Evolutionary conservation across 53 echinoderm and acorn worm species (phyloP).

Genomic region (Apostichopus leukothele): DNA sequence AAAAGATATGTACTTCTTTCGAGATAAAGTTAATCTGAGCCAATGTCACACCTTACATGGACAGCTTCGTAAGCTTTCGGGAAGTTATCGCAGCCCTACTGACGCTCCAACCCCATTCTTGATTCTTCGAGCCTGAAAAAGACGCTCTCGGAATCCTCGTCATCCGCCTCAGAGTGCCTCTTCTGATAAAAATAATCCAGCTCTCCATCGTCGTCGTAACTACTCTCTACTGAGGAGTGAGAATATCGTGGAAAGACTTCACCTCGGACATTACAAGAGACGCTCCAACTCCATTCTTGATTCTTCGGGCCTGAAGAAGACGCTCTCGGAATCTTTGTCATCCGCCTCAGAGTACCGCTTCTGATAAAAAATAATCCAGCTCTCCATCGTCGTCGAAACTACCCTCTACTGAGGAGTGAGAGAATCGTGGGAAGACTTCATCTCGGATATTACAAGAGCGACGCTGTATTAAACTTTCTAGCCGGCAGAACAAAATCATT

Average conservation of each 20-base stretch:
- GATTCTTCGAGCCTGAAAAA: slow-evolving; percentile 10
- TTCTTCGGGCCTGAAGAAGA: slow-evolving; percentile 85
- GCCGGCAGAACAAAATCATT: too few relatives aligned
- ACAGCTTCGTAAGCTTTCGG: slow-evolving; percentile 86
- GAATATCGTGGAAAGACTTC: background rate
- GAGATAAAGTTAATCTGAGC: too few relatives aligned
- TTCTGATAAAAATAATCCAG: slow-evolving; percentile 32
- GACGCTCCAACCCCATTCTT: slow-evolving; percentile 81
- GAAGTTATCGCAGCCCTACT: slow-evolving; percentile 89
- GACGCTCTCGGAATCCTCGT: too few relatives aligned
- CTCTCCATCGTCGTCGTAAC: slow-evolving; percentile 75
- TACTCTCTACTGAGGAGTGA: slow-evolving; percentile 67
- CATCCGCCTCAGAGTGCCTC: background rate
- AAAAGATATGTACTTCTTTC: too few relatives aligned
- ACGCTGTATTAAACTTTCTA: too few relatives aligned
- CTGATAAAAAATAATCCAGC: slow-evolving; percentile 34
- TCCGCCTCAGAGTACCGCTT: background rate
- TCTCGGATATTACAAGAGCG: too few relatives aligned
- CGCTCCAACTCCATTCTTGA: slow-evolving; percentile 86
- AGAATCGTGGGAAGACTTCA: background rate
- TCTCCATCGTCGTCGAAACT: slow-evolving; percentile 79
- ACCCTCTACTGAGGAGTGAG: slow-evolving; percentile 63
- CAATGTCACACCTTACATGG: slow-evolving; percentile 55
- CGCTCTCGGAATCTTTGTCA: slow-evolving; percentile 70
- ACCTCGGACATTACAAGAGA: too few relatives aligned